Evolutionary conservation across 1,140 invertebrate genomes (phyloP).

Genomic region (Halyomorpha halys): DNA sequence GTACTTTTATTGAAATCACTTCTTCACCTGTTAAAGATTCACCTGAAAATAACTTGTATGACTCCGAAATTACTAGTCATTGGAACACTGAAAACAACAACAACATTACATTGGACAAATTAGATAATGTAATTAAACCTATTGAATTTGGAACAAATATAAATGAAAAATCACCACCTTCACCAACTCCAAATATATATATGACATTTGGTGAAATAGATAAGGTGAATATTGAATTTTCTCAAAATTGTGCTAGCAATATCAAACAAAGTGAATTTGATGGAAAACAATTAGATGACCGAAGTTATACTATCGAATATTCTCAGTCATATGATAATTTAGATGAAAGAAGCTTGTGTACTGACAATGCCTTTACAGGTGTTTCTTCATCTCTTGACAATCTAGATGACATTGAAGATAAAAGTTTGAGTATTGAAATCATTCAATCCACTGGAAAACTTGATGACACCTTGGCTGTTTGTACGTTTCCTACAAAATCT

Average conservation of each 20-base stretch:
- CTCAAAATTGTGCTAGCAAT: not conserved
- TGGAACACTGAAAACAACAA: constrained; percentile 18
- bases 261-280: constrained; percentile 4
- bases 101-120: constrained; percentile 16
- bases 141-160: constrained; percentile 14
- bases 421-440: constrained; percentile 27
- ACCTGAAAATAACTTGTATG: not conserved
- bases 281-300: constrained; percentile 7
- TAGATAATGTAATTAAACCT: constrained; percentile 17
- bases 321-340: constrained; percentile 29
- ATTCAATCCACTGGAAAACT: constrained; percentile 27
- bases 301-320: constrained; percentile 22
- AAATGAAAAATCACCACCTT: constrained; percentile 11
- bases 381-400: constrained; percentile 24
- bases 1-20: constrained; percentile 3
- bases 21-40: not conserved
- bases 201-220: constrained; percentile 12
- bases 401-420: constrained; percentile 23
- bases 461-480: constrained; percentile 26
- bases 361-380: constrained; percentile 17
- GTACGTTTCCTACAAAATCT: constrained; percentile 28
- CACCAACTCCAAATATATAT: not conserved
- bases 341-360: constrained; percentile 24
- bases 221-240: not conserved
- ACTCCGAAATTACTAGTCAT: not conserved